Percentiles rank a stretch among this genome's conserved stretches.
Conservation (phyloP, 2,888 invertebrate genomes). For the Cataglyphis cursor region DNA sequence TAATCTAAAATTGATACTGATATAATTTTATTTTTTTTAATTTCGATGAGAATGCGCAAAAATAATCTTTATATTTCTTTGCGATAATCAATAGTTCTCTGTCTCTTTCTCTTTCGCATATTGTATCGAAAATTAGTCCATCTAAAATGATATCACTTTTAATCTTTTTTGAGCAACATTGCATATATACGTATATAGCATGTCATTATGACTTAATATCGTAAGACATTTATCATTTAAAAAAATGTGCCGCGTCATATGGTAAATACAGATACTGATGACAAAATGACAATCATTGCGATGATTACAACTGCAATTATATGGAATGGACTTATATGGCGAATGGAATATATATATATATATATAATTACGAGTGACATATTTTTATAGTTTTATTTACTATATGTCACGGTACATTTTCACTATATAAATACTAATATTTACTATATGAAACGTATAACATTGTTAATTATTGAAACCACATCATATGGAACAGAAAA, state of each 20-base stretch:
- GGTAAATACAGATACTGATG: not conserved
- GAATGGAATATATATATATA: not conserved
- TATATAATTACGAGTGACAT: no score
- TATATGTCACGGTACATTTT: no score
- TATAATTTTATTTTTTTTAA: no score
- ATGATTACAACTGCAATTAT: not conserved
- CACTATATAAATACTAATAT: not conserved
- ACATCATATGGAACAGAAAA: not conserved
- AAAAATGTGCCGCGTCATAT: constrained; percentile 1
- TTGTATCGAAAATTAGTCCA: no score
- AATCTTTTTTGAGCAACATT: not conserved
- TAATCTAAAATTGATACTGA: no score
- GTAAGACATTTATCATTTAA: not conserved
- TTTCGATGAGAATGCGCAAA: no score
- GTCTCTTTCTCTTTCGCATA: no score
- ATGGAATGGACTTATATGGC: not conserved
- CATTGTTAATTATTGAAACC: not conserved
- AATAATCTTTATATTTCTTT: no score
- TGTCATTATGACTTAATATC: not conserved
- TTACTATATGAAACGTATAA: not conserved
- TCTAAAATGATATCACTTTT: not conserved
- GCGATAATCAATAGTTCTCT: no score
- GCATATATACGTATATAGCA: not conserved
- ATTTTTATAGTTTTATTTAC: no score
- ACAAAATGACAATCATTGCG: no score